Evolutionary conservation across 2,888 invertebrate genomes (phyloP).

Genomic region (Toxonevra muliebris): DNA sequence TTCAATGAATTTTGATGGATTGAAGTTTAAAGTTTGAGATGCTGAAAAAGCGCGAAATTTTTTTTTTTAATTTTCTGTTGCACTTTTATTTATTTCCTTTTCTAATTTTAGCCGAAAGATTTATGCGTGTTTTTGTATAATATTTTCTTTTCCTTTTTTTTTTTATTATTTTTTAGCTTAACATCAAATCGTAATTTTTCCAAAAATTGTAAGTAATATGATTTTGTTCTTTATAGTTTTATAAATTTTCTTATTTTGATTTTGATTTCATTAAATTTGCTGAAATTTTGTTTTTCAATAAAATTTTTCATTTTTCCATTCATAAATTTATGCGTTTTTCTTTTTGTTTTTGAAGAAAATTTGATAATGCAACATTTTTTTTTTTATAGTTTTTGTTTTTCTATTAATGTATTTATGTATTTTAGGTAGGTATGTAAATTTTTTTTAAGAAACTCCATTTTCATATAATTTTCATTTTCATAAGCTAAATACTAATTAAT

Average conservation of each 20-base stretch:
- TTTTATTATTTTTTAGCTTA: constrained; percentile 9
- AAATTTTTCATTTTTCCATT: constrained; percentile 1
- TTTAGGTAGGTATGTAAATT: constrained; percentile 29
- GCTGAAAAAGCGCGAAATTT: not conserved
- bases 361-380: constrained; percentile 45
- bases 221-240: constrained; percentile 12
- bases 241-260: constrained; percentile 31
- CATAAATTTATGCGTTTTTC: constrained; percentile 1
- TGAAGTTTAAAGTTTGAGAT: no score
- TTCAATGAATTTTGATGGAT: no score
- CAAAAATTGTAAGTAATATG: no score
- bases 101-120: constrained; percentile 4
- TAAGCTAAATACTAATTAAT: constrained; percentile 53
- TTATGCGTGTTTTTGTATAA: constrained; percentile 12
- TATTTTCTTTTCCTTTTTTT: not conserved
- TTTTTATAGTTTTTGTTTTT: constrained; percentile 12
- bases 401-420: constrained; percentile 20
- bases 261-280: constrained; percentile 36
- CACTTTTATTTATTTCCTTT: not conserved
- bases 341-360: constrained; percentile 30
- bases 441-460: constrained; percentile 32
- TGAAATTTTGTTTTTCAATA: constrained; percentile 29
- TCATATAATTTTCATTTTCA: constrained; percentile 30
- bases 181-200: not conserved
- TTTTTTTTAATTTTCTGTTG: not conserved